A percentile compares a stretch with the other conserved stretches of the same genome.
Evolutionary conservation across 2,888 invertebrate genomes (phyloP).

Genomic region (Agrotis segetum): DNA sequence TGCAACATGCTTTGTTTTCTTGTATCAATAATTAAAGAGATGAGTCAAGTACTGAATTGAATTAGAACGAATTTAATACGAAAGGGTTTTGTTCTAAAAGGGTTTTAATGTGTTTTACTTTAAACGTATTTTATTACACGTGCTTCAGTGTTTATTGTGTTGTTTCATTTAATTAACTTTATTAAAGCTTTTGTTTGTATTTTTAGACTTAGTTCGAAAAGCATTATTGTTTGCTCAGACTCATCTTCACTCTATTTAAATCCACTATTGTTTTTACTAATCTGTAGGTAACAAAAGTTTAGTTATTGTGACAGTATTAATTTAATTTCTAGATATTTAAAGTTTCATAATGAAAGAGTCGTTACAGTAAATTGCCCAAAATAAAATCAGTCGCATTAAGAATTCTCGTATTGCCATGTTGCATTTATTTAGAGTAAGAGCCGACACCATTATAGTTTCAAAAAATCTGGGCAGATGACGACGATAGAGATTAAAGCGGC

Average conservation of each 20-base stretch:
- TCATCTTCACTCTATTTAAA: not conserved
- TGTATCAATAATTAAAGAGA: constrained; percentile 19
- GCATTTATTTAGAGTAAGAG: not conserved
- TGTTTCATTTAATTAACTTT: constrained; percentile 24
- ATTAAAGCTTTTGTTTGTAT: constrained; percentile 5
- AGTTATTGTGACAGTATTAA: not conserved
- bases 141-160: constrained; percentile 24
- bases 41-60: constrained; percentile 30
- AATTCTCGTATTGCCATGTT: not conserved
- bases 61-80: constrained; percentile 34
- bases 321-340: not conserved
- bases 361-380: not conserved
- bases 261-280: not conserved
- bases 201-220: not conserved
- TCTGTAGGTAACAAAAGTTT: not conserved
- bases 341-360: not conserved
- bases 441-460: not conserved
- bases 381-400: not conserved
- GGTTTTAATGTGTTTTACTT: constrained; percentile 12
- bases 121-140: constrained; percentile 28
- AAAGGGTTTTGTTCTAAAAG: constrained; percentile 34
- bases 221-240: not conserved
- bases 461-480: not conserved
- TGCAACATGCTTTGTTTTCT: constrained; percentile 24
- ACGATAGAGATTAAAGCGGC: not conserved